phyloP scores from a whole-genome alignment of 1,140 invertebrate genomes.

The Halesus radiatus region DNA sequence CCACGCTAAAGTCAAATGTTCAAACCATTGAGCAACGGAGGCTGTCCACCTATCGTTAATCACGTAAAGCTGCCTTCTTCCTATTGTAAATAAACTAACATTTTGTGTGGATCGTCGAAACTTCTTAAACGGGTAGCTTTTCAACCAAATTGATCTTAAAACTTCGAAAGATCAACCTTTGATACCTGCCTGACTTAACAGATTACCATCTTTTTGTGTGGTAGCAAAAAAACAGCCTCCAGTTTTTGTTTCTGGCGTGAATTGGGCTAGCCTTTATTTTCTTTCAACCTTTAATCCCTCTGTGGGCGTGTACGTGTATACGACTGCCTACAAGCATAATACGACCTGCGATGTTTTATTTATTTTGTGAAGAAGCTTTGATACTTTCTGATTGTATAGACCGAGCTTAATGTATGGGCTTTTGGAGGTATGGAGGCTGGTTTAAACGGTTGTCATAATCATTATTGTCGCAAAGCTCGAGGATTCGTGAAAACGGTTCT shows the following conservation, averaged over 20 bases:
- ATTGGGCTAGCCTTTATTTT: constrained; percentile 26
- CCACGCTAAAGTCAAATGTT: too few relatives aligned
- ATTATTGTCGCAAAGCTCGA: too few relatives aligned
- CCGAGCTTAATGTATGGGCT: background rate
- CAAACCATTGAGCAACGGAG: background rate
- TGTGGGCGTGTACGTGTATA: constrained; percentile 8
- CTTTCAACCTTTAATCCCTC: constrained; percentile 6
- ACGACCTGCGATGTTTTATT: background rate
- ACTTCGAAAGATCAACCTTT: background rate
- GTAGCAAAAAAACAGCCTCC: constrained; percentile 15
- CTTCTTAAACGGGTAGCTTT: too few relatives aligned
- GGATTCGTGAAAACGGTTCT: too few relatives aligned
- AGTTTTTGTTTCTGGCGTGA: constrained; percentile 31
- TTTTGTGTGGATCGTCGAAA: too few relatives aligned
- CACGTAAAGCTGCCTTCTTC: too few relatives aligned
- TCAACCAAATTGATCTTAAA: too few relatives aligned
- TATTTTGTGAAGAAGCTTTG: constrained; percentile 6
- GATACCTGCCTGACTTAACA: constrained; percentile 1
- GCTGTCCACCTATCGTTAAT: too few relatives aligned
- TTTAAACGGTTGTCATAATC: constrained; percentile 5
- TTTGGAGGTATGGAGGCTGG: background rate
- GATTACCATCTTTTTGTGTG: constrained; percentile 29
- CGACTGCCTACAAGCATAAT: background rate
- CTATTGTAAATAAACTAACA: too few relatives aligned
- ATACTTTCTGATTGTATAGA: background rate